These are phyloP conservation scores for Aurelia aurita complex sp. Pacific DNA, from an alignment of 30 jellyfish, hydroid and myxozoan species.

Conservation along the genomic window DNA sequence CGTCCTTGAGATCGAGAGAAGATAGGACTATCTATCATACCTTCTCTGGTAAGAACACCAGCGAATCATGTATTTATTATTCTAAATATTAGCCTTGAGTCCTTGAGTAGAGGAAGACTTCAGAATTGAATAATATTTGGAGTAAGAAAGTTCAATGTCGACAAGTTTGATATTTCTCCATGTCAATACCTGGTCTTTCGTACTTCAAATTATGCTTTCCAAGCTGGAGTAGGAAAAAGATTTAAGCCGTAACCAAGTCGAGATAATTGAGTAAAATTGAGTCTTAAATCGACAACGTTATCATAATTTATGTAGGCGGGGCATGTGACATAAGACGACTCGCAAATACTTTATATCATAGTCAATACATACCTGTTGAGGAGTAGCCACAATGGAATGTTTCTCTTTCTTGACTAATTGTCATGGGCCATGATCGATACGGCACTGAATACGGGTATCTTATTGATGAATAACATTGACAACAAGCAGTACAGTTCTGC, in stretches of 20 bases:
- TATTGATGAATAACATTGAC: conserved; percentile 34
- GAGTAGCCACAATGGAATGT: conserved; percentile 43
- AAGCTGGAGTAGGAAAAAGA: not conserved
- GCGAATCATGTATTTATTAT: no score
- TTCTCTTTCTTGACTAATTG: conserved; percentile 31
- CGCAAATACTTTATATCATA: not conserved
- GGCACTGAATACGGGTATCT: conserved; percentile 43
- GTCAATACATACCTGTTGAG: conserved; percentile 20
- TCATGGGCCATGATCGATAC: conserved; percentile 37
- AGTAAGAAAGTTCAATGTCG: no score
- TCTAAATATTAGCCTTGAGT: no score
- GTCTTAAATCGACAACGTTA: not conserved
- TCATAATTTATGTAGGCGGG: not conserved
- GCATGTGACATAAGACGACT: not conserved
- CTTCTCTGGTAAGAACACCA: no score
- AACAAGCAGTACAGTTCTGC: conserved; percentile 32
- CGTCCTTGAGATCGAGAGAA: no score
- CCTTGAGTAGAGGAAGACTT: no score
- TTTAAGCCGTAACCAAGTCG: not conserved
- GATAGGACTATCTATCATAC: no score
- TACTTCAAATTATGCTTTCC: not conserved
- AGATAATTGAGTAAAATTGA: not conserved
- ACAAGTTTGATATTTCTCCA: no score
- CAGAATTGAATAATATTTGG: no score
- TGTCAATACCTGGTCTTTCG: not conserved